phyloP scores from a whole-genome alignment of 2,888 invertebrate species.

The Himalopsyche kuldschensis region DNA sequence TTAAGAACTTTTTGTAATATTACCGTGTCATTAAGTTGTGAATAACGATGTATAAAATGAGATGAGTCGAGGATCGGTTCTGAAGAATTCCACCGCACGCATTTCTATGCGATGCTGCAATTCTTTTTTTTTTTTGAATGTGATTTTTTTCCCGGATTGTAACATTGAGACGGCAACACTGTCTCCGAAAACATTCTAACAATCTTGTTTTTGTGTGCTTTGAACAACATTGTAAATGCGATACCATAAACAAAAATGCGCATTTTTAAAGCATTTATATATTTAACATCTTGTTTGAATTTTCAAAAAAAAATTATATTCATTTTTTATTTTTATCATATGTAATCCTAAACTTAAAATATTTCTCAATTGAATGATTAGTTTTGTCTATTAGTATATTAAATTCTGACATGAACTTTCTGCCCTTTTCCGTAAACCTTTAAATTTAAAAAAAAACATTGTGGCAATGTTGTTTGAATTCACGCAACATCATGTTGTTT shows the following conservation, averaged over 20 bases:
- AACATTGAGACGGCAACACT: not conserved
- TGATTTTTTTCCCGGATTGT: not conserved
- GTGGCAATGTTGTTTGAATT: not conserved
- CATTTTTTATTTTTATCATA: too few species aligned
- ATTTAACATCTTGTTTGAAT: not conserved
- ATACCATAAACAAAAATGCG: not conserved
- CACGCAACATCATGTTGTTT: not conserved
- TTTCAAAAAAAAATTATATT: not conserved
- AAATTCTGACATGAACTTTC: too few species aligned
- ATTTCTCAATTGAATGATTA: too few species aligned
- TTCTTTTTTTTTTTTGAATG: not conserved
- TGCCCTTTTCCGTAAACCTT: not conserved
- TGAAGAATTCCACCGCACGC: not conserved
- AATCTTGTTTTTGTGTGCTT: not conserved
- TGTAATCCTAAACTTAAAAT: too few species aligned
- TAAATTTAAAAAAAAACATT: not conserved
- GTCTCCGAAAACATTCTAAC: not conserved
- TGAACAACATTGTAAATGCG: not conserved
- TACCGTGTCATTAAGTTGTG: not conserved
- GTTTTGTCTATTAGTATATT: too few species aligned
- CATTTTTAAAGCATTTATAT: not conserved
- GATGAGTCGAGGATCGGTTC: not conserved
- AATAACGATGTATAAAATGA: not conserved
- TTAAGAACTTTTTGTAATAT: not conserved
- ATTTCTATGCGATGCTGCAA: not conserved